Base-by-base conservation (phyloP, 2,888 invertebrate genomes). In the Pammene fasciana region DNA sequence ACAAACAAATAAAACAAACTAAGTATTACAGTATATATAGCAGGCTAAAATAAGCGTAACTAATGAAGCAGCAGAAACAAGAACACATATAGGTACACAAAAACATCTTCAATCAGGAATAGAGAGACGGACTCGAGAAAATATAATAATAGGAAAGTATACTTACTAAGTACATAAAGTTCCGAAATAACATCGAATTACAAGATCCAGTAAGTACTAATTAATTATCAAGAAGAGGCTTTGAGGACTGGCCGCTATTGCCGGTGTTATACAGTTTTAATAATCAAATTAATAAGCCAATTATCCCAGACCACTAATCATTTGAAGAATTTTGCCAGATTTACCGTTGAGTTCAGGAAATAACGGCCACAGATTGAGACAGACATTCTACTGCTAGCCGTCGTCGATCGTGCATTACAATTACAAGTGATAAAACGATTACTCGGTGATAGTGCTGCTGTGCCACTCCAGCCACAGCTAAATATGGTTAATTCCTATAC, bases 281-380 rank as follows among this genome's bases (percentile, higher is more conserved):
- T 72, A 76, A 73, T 68, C 65, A 79, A 75, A 75, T 55, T 73
- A 76, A 75, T 82, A 77, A 82, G 84, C 87, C 88, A 89, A 75
- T 77, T 75, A 79, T 78, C 80, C 74, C 72, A 78, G 75, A 82
- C 81, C 83, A 81, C 82, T 78, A 79, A 41, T 52, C 76, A 72
- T 76, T 78, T 80, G 75, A 75, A 70, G 72, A 89, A 90, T 92
- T 92, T 92, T 90, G 92, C 91, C 91, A 90, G 91, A 89, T 90
- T 90, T 90, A 90, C 91, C 90, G 83, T 80, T 76, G 72, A 74
- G 77, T 77, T 80, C 75, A 81, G 90, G 90, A 87, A 92, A 91
- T 92, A 92, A 91, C 92, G 92, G 92, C 91, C 91, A 90, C 84
- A 76, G 75, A 79, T 73, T 73, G 79, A 80, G 79, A 82, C 82